A percentile compares a stretch with the other conserved stretches of the same genome.
Conservation (phyloP, 2,888 invertebrate genomes). For the Muschampia plurimacula region DNA sequence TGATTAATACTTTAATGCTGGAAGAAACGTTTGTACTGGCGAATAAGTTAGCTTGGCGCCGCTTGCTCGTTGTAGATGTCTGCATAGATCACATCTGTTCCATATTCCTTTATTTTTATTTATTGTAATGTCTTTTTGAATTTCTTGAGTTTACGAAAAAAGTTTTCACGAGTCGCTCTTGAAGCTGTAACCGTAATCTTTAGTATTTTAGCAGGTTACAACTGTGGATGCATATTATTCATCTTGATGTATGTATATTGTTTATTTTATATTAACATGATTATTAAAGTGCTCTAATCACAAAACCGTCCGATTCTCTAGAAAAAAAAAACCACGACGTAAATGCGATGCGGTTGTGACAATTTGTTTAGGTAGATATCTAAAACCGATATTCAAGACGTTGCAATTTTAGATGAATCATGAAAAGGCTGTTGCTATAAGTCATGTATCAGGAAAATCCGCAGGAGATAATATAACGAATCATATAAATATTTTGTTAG, state of each 20-base stretch:
- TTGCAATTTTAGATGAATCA: not conserved
- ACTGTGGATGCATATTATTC: no score
- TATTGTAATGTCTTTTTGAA: no score
- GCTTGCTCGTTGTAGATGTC: not conserved
- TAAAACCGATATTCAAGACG: not conserved
- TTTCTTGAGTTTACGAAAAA: no score
- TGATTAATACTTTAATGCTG: slow-evolving; percentile 26
- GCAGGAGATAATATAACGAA: not conserved
- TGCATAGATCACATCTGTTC: not conserved
- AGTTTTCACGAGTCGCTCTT: not conserved
- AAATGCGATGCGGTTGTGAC: not conserved
- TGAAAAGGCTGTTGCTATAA: not conserved
- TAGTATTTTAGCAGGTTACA: no score
- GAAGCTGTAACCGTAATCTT: not conserved
- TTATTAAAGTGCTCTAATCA: not conserved
- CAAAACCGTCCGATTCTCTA: not conserved
- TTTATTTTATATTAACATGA: no score
- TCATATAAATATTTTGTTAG: not conserved
- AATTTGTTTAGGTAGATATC: not conserved
- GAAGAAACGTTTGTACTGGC: not conserved
- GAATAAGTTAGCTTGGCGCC: not conserved
- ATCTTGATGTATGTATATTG: no score
- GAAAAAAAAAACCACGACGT: not conserved
- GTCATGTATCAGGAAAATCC: not conserved
- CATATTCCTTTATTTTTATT: not conserved